Evolutionary conservation across 2,113 vertebrate species (phyloP), one percentile per base, ranked within the genome.

Genomic region (Phylloscopus trochiloides): DNA sequence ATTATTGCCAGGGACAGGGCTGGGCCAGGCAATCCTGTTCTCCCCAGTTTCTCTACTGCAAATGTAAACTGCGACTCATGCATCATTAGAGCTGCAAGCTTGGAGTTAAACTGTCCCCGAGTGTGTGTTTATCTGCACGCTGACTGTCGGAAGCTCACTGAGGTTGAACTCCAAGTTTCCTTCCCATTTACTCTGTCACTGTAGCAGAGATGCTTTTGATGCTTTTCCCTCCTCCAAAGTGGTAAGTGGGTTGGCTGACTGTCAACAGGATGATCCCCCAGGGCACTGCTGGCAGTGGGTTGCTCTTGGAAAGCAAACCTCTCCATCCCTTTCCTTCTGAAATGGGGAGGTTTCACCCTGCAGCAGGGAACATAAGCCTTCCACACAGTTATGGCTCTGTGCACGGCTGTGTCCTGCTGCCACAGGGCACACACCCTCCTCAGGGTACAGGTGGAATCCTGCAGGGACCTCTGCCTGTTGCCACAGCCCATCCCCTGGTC

Each of bases 151-250:
- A 59, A 90, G 65, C 82, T 94, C 75, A 59, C 82, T 55, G 92
- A 90, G 79, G 43, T 92, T 92, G 85, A 94, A 85, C 85, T 93
- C 90, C 72, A 80, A 66, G 55, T 95, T 92, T 84, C 59, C 38
- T 81, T 95, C 86, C 67, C 51, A 88, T 80, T 96, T 94, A 36
- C 78, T 92, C 59, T 95, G 85, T 88, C 3, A 2, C 59, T 70
- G 32, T 66, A 82, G 74, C 81, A 70, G 67, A 83, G 78, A 76
- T 82, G 75, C 59, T 92, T 71, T 48, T 82, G 81, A 73, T 87
- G 63, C 51, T 84, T 81, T 90, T 89, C 34, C 21, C 22, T 85
- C 54, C 66, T 85, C 71, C 12, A 12, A 14, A 92, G 47, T 16
- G n/a, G 59, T 47, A 51, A 50, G 73, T 3, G 5, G 24, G 77